Conservation (phyloP, 1,140 invertebrate genomes). For the Drosophila tristis region DNA sequence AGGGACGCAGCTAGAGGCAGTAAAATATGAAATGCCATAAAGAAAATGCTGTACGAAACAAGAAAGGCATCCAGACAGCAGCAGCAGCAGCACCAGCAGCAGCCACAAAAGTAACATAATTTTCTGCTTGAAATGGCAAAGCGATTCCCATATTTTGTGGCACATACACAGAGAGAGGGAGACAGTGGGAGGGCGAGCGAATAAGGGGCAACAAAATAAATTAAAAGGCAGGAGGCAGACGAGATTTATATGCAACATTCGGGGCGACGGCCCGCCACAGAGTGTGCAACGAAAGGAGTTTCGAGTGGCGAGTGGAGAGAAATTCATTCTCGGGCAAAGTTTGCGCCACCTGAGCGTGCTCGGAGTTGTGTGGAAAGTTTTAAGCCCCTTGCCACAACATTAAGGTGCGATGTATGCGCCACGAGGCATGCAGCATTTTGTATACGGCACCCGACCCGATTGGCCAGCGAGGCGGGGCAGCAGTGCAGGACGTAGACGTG, state of each 20-base stretch:
- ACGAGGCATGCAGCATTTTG: constrained; percentile 54
- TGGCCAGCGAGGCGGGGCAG: not conserved
- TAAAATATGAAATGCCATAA: constrained; percentile 69
- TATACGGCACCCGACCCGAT: constrained; percentile 25
- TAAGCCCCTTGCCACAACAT: constrained; percentile 30
- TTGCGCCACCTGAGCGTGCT: constrained; percentile 19
- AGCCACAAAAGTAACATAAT: constrained; percentile 69
- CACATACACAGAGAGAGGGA: constrained; percentile 11
- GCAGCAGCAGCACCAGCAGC: constrained; percentile 8
- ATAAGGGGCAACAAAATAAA: constrained; percentile 23
- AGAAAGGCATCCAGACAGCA: constrained; percentile 20
- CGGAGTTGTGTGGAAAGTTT: constrained; percentile 15
- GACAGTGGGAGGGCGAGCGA: not conserved
- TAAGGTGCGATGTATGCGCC: constrained; percentile 60
- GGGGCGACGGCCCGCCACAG: too few species aligned
- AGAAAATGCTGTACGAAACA: constrained; percentile 44
- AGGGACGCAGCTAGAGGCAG: constrained; percentile 22
- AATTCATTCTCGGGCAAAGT: constrained; percentile 40
- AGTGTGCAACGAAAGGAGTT: constrained; percentile 30
- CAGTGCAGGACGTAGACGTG: too few species aligned
- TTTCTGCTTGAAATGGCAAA: constrained; percentile 67
- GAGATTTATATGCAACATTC: constrained; percentile 30
- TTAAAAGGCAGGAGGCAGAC: constrained; percentile 7
- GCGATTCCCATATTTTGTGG: constrained; percentile 53
- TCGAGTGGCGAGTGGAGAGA: constrained; percentile 20